These are phyloP conservation scores for Linepithema humile DNA, from an alignment of 1,140 invertebrate species.

Conservation along the genomic window DNA sequence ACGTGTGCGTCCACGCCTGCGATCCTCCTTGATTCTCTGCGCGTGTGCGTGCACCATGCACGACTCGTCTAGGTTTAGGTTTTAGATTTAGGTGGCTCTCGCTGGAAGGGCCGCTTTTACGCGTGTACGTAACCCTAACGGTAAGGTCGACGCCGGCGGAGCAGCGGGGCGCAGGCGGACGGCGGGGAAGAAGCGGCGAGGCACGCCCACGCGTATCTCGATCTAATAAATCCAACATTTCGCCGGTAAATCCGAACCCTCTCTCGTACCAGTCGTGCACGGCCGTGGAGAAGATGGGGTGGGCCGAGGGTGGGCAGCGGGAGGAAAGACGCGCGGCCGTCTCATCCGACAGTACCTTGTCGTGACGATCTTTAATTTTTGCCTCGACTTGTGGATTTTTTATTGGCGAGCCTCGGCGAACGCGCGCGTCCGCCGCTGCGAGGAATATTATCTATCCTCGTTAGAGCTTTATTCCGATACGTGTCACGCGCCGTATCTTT, in stretches of 20 bases:
- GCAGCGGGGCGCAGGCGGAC: constrained; percentile 29
- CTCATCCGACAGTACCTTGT: constrained; percentile 52
- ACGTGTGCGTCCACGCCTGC: constrained; percentile 33
- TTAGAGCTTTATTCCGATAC: not conserved
- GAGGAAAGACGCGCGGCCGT: constrained; percentile 31
- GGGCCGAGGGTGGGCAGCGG: constrained; percentile 49
- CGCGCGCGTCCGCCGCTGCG: not conserved
- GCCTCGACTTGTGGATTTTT: constrained; percentile 22
- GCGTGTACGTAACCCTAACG: constrained; percentile 69
- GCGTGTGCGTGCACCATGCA: constrained; percentile 54
- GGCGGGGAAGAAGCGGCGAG: constrained; percentile 69
- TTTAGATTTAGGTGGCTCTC: constrained; percentile 39
- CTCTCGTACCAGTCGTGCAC: constrained; percentile 73
- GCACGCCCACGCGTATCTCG: constrained; percentile 84
- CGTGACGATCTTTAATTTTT: constrained; percentile 57
- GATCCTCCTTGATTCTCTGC: constrained; percentile 42
- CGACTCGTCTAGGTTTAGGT: constrained; percentile 30
- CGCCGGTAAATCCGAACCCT: constrained; percentile 82
- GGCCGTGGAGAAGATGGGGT: constrained; percentile 55
- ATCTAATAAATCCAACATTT: constrained; percentile 85
- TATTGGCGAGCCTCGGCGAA: not conserved
- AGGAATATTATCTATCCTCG: constrained; percentile 1
- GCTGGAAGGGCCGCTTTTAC: constrained; percentile 42
- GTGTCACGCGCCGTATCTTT: not conserved
- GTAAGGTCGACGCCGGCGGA: constrained; percentile 55